Conservation (phyloP, 2,113 vertebrate species). For the Erinaceus europaeus region DNA sequence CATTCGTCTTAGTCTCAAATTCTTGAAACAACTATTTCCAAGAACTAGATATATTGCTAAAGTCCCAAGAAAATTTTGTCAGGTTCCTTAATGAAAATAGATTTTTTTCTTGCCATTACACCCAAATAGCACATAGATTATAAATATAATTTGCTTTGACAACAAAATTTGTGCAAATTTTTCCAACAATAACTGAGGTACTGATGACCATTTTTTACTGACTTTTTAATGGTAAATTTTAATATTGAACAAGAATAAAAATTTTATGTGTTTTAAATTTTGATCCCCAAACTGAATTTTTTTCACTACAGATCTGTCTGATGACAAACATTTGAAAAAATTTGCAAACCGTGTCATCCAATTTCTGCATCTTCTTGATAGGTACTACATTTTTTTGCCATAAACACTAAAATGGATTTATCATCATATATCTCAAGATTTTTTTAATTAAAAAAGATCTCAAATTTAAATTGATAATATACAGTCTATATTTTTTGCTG, state of each 20-base stretch:
- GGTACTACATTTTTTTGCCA: neutral
- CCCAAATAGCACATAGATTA: neutral
- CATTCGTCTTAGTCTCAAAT: neutral
- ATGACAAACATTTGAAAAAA: no score
- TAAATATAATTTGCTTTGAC: neutral
- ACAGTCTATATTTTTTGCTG: neutral
- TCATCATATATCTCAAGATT: neutral
- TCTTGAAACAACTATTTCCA: neutral
- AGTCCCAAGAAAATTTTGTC: neutral
- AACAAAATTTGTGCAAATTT: neutral
- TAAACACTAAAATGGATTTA: neutral
- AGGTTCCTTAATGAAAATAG: neutral
- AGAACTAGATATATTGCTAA: neutral
- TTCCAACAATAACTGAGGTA: neutral
- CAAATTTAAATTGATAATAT: neutral
- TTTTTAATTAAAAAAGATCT: neutral
- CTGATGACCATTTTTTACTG: neutral
- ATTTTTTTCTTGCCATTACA: neutral
- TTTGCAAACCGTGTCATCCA: no score
- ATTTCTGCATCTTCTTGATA: neutral
- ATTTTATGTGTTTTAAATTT: neutral
- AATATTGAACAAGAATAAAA: neutral
- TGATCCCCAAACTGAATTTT: no score
- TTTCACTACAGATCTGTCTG: no score
- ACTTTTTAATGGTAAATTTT: neutral